phyloP scores from a whole-genome alignment of 2,888 invertebrate species.

The Barypeithes pellucidus region DNA sequence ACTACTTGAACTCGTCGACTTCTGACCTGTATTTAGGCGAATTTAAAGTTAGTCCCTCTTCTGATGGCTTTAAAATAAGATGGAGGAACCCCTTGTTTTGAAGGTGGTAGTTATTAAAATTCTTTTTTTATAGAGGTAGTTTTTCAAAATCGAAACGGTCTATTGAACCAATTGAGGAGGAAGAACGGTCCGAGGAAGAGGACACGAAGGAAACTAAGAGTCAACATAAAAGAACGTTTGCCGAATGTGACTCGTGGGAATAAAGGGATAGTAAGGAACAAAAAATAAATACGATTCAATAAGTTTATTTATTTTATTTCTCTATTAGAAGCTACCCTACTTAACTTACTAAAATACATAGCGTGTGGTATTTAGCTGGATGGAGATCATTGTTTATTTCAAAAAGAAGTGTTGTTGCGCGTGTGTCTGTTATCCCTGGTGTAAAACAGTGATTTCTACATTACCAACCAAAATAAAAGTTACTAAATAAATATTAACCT shows the following conservation, averaged over 20 bases:
- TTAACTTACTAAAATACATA: not conserved
- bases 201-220: conserved; percentile 48
- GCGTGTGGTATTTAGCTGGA: too few relatives aligned
- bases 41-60: too few relatives aligned
- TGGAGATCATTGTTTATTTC: too few relatives aligned
- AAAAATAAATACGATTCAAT: not conserved
- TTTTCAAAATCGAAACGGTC: conserved; percentile 55
- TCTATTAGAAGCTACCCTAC: not conserved
- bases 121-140: conserved; percentile 41
- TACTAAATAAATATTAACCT: too few relatives aligned
- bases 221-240: conserved; percentile 53
- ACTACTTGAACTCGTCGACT: too few relatives aligned
- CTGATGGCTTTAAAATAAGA: too few relatives aligned
- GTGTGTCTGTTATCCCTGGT: too few relatives aligned
- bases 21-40: too few relatives aligned
- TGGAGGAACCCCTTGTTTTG: too few relatives aligned
- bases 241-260: conserved; percentile 60
- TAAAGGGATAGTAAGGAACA: conserved; percentile 34
- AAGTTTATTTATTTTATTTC: not conserved
- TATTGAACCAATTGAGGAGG: conserved; percentile 59
- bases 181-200: conserved; percentile 47
- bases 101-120: not conserved
- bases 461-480: too few relatives aligned
- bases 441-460: too few relatives aligned
- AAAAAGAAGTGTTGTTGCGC: too few relatives aligned